Evolutionary conservation across 1,140 invertebrate genomes (phyloP).

Genomic region (Pseudomyrmex concolor): DNA sequence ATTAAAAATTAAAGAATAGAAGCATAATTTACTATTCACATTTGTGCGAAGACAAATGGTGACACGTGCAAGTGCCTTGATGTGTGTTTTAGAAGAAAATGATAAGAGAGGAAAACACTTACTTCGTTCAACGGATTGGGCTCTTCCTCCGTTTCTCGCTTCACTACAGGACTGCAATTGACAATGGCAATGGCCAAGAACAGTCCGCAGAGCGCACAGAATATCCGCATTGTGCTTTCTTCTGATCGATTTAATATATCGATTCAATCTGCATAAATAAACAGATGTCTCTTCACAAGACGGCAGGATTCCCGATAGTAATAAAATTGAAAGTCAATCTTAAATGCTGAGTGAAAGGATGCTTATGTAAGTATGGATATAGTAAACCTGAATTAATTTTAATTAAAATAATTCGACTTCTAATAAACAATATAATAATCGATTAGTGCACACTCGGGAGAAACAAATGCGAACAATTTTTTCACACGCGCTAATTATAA

Average conservation of each 20-base stretch:
- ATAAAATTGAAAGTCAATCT: conserved; percentile 12
- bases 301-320: neutral
- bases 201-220: conserved; percentile 72
- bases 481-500: too few species aligned
- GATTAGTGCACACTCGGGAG: neutral
- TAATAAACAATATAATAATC: too few species aligned
- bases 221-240: conserved; percentile 78
- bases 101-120: conserved; percentile 64
- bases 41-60: too few species aligned
- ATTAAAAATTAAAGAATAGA: conserved; percentile 17
- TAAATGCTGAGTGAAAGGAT: conserved; percentile 67
- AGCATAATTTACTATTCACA: neutral
- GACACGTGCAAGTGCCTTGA: too few species aligned
- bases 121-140: conserved; percentile 83
- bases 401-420: neutral
- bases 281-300: conserved; percentile 7
- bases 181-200: conserved; percentile 71
- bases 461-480: neutral
- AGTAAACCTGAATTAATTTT: neutral
- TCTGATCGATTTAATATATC: conserved; percentile 19
- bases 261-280: conserved; percentile 33
- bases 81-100: neutral
- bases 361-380: neutral
- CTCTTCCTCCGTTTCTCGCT: conserved; percentile 79
- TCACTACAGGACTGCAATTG: conserved; percentile 76